Percentiles rank a stretch among this genome's conserved stretches.
Evolutionary conservation across 2,888 invertebrate genomes (phyloP).

Genomic region (Tipula helvola): DNA sequence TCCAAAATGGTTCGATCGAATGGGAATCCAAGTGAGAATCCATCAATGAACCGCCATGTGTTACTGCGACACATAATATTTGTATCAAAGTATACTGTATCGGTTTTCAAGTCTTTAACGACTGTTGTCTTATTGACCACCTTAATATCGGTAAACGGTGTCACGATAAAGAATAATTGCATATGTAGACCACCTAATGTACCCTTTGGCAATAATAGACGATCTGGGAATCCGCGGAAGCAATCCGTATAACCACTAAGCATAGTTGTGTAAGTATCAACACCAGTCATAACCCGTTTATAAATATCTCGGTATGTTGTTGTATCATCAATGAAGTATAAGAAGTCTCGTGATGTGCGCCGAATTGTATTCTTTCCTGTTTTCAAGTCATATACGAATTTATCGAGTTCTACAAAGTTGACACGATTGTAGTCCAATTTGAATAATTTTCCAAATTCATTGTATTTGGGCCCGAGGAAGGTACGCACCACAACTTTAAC

Average conservation of each 20-base stretch:
- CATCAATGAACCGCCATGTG: slow-evolving; percentile 27
- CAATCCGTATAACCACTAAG: neutral
- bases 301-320: slow-evolving; percentile 34
- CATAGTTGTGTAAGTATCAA: neutral
- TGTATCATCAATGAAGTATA: slow-evolving; percentile 44
- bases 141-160: slow-evolving; percentile 19
- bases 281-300: slow-evolving; percentile 33
- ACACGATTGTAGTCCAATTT: slow-evolving; percentile 45
- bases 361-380: slow-evolving; percentile 37
- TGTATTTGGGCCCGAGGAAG: slow-evolving; percentile 58
- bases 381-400: slow-evolving; percentile 45
- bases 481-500: slow-evolving; percentile 46
- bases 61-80: neutral
- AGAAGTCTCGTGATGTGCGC: slow-evolving; percentile 26
- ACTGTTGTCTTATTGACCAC: slow-evolving; percentile 11
- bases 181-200: slow-evolving; percentile 47
- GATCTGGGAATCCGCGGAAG: slow-evolving; percentile 46
- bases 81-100: neutral
- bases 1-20: slow-evolving; percentile 38
- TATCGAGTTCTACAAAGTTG: slow-evolving; percentile 52
- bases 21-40: slow-evolving; percentile 36
- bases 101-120: slow-evolving; percentile 8
- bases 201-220: slow-evolving; percentile 52
- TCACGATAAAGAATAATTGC: slow-evolving; percentile 45
- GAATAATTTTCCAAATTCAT: slow-evolving; percentile 36